phyloP scores from a whole-genome alignment of 2,888 invertebrate species.

The Desoria tigrina region DNA sequence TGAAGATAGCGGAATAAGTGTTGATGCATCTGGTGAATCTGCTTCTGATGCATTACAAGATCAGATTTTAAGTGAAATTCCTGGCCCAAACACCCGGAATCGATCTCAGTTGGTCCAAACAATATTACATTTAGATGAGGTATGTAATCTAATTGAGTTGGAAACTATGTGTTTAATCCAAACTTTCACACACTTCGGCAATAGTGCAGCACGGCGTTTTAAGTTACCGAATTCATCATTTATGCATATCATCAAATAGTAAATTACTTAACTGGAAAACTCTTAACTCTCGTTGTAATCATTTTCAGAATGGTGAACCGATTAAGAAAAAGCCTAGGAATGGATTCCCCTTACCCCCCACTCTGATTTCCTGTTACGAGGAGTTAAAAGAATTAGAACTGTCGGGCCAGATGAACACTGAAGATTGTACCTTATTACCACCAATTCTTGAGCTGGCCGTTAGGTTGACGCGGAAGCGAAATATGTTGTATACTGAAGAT shows the following conservation, averaged over 20 bases:
- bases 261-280: neutral
- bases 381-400: constrained; percentile 24
- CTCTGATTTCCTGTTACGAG: constrained; percentile 29
- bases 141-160: constrained; percentile 8
- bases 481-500: constrained; percentile 23
- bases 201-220: too few species aligned
- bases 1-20: neutral
- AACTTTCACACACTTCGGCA: neutral
- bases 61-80: constrained; percentile 32
- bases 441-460: constrained; percentile 27
- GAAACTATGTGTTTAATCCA: neutral
- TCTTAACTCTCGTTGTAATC: neutral
- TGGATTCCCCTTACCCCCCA: constrained; percentile 24
- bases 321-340: neutral
- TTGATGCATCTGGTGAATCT: neutral
- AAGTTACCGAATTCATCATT: too few species aligned
- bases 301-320: constrained; percentile 9
- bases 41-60: constrained; percentile 8
- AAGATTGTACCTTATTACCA: constrained; percentile 22
- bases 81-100: constrained; percentile 25
- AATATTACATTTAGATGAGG: constrained; percentile 31
- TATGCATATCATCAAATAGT: neutral
- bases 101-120: constrained; percentile 24
- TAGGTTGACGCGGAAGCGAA: constrained; percentile 21
- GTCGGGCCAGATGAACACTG: neutral